Percentiles rank a stretch among this genome's conserved stretches.
phyloP scores from a whole-genome alignment of 2,113 vertebrate species.

The Nyctereutes procyonoides region DNA sequence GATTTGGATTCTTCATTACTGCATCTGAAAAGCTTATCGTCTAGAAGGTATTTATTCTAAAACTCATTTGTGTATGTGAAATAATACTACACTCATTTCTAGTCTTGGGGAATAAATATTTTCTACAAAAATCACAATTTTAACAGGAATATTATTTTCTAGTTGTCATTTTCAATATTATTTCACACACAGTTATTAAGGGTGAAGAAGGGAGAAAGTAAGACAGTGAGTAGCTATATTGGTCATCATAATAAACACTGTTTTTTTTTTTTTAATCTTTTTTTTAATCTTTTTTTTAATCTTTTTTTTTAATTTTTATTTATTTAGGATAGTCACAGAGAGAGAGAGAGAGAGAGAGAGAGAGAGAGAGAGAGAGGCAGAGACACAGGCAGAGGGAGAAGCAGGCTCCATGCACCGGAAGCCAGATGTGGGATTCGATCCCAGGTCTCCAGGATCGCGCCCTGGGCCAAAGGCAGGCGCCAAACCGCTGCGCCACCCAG shows the following conservation, averaged over 20 bases:
- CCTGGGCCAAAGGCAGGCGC: too few species aligned
- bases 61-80: not conserved
- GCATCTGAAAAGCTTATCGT: slow-evolving; percentile 92
- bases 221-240: not conserved
- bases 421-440: too few species aligned
- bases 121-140: slow-evolving; percentile 4
- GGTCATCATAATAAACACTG: not conserved
- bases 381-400: too few species aligned
- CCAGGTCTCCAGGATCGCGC: too few species aligned
- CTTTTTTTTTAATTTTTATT: too few species aligned
- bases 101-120: not conserved
- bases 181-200: not conserved
- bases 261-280: too few species aligned
- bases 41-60: slow-evolving; percentile 90
- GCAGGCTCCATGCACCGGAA: too few species aligned
- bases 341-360: too few species aligned
- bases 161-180: not conserved
- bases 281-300: too few species aligned
- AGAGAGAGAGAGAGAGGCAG: too few species aligned
- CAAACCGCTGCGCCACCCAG: too few species aligned
- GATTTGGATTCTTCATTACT: slow-evolving; percentile 95
- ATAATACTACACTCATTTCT: slow-evolving; percentile 3
- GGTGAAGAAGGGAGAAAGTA: not conserved
- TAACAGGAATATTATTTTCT: slow-evolving; percentile 18
- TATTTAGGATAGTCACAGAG: too few species aligned